These are phyloP conservation scores for Rhinichthys osculus DNA, from an alignment of 2,797 vertebrate species.

Conservation along the genomic window DNA sequence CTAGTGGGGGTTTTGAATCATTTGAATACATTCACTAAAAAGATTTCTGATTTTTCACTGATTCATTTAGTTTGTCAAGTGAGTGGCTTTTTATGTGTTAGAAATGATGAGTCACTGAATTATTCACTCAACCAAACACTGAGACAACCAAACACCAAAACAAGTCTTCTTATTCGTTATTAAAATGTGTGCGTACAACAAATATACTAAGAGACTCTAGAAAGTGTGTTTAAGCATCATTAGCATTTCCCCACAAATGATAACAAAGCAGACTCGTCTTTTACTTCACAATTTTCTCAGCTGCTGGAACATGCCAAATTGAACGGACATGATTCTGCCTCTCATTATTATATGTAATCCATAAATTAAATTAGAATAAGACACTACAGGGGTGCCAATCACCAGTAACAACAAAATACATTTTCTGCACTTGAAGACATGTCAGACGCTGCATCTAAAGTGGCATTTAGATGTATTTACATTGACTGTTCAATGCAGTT, in stretches of 20 bases:
- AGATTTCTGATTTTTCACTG: background rate
- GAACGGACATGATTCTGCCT: background rate
- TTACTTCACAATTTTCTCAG: background rate
- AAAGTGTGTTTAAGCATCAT: background rate
- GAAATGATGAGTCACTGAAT: background rate
- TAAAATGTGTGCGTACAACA: accelerated
- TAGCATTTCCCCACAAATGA: background rate
- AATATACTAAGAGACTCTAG: background rate
- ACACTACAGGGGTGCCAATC: background rate
- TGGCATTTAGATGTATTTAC: background rate
- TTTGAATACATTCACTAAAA: background rate
- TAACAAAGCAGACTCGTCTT: background rate
- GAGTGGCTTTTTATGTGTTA: background rate
- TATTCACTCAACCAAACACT: background rate
- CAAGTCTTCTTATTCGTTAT: background rate
- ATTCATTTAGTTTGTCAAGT: background rate
- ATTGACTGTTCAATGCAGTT: background rate
- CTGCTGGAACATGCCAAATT: background rate
- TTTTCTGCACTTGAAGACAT: background rate
- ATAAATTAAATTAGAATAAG: background rate
- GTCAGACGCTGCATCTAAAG: background rate
- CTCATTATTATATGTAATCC: background rate
- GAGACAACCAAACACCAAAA: background rate
- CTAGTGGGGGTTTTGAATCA: background rate
- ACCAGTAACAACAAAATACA: background rate